phyloP scores from a whole-genome alignment of 2,888 invertebrate genomes.

The Nasonia oneida region DNA sequence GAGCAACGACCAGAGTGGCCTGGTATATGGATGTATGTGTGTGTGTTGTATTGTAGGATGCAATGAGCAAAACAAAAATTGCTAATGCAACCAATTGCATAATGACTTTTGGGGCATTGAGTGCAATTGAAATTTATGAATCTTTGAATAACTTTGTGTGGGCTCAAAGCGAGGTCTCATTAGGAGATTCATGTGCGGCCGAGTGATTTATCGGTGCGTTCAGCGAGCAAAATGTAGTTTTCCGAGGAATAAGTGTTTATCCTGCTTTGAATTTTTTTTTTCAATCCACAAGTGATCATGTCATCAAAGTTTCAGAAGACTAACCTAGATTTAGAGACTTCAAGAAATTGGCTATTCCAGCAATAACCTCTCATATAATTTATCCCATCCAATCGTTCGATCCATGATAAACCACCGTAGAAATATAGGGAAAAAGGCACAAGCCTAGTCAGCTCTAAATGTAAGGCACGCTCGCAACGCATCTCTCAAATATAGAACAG shows the following conservation, averaged over 20 bases:
- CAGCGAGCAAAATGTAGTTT: neutral
- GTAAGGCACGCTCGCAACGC: constrained; percentile 17
- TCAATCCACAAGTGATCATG: too few relatives aligned
- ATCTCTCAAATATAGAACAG: constrained; percentile 46
- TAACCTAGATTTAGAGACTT: too few relatives aligned
- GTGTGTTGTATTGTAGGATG: neutral
- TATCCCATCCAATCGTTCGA: neutral
- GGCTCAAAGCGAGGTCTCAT: constrained; percentile 9
- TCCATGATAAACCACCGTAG: neutral
- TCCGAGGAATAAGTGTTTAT: neutral
- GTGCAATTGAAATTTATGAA: constrained; percentile 53
- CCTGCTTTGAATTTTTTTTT: neutral
- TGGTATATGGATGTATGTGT: neutral
- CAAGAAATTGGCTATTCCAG: neutral
- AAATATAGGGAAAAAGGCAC: neutral
- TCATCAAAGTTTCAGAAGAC: too few relatives aligned
- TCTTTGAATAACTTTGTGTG: constrained; percentile 5
- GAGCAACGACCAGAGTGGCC: constrained; percentile 22
- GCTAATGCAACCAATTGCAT: constrained; percentile 50
- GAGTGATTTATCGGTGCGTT: constrained; percentile 4
- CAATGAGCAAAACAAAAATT: constrained; percentile 24
- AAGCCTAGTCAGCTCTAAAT: constrained; percentile 13
- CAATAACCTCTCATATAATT: neutral
- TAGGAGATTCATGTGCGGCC: neutral
- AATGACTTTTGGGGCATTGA: constrained; percentile 34